phyloP scores from a whole-genome alignment of 1,140 invertebrate genomes.

The Drosophila albomicans region DNA sequence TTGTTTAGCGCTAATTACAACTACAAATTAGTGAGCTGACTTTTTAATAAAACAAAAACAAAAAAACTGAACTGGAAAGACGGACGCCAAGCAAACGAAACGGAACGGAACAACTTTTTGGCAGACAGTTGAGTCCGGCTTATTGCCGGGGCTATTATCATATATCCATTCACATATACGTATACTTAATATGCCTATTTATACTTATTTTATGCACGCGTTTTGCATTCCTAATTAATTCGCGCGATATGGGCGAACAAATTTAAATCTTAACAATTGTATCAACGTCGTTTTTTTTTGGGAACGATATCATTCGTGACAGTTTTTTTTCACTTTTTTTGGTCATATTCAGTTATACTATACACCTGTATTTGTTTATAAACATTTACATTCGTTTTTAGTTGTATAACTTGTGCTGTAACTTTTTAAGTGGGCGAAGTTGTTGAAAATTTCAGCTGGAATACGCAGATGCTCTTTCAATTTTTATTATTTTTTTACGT shows the following conservation, averaged over 20 bases:
- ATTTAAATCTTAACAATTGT: slow-evolving; percentile 24
- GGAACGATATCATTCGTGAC: neutral
- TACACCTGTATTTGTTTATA: slow-evolving; percentile 29
- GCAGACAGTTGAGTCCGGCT: slow-evolving; percentile 16
- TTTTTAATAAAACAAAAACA: too few relatives aligned
- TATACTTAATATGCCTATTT: slow-evolving; percentile 44
- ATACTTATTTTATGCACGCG: slow-evolving; percentile 78
- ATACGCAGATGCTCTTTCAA: neutral
- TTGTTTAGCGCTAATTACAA: slow-evolving; percentile 28
- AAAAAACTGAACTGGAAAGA: neutral
- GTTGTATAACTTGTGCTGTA: slow-evolving; percentile 26
- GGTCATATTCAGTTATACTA: slow-evolving; percentile 1
- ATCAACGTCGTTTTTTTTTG: neutral
- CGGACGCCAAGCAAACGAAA: neutral
- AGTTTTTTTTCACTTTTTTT: slow-evolving; percentile 4
- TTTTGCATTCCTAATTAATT: slow-evolving; percentile 64
- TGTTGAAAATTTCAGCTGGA: neutral
- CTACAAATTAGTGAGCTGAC: slow-evolving; percentile 18
- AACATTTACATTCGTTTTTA: slow-evolving; percentile 30
- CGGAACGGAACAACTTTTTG: slow-evolving; percentile 30
- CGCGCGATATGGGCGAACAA: slow-evolving; percentile 8
- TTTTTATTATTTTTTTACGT: neutral
- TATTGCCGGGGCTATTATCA: neutral
- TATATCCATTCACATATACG: neutral
- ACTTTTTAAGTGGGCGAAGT: neutral